Conservation (phyloP, 2,113 vertebrate species). For the Cervus canadensis region DNA sequence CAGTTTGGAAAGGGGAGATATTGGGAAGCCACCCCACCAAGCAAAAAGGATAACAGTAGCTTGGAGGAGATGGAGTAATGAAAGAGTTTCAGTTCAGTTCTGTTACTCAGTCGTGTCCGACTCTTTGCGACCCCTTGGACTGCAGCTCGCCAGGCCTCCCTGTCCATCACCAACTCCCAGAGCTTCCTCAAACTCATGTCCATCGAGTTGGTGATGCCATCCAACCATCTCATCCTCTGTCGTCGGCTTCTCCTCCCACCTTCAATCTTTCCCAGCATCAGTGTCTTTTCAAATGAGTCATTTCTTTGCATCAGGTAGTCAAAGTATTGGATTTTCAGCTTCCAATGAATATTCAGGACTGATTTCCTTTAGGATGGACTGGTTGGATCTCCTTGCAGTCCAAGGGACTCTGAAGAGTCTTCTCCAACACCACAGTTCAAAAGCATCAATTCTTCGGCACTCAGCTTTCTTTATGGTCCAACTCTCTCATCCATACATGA, state of each 20-base stretch:
- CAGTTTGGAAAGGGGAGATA: background rate
- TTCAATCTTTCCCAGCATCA: background rate
- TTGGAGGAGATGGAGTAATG: background rate
- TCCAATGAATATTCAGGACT: background rate
- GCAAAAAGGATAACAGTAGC: background rate
- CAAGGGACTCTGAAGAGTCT: background rate
- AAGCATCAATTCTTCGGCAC: background rate
- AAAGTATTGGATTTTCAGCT: background rate
- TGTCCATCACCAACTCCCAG: background rate
- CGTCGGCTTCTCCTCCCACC: background rate
- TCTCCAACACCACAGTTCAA: background rate
- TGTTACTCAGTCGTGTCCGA: fast-evolving
- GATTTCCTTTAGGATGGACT: background rate
- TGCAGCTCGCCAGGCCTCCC: background rate
- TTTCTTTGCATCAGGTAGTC: background rate
- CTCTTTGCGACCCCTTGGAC: background rate
- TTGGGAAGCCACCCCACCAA: background rate
- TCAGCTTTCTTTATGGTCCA: background rate
- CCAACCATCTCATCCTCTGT: background rate
- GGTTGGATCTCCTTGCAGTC: background rate
- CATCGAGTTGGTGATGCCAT: background rate
- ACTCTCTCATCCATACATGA: background rate
- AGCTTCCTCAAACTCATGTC: background rate
- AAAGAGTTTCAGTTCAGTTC: background rate
- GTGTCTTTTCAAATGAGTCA: background rate